A percentile compares a stretch with the other conserved stretches of the same genome.
phyloP scores from a whole-genome alignment of 2,888 invertebrate genomes.

The Drosophila quinaria region DNA sequence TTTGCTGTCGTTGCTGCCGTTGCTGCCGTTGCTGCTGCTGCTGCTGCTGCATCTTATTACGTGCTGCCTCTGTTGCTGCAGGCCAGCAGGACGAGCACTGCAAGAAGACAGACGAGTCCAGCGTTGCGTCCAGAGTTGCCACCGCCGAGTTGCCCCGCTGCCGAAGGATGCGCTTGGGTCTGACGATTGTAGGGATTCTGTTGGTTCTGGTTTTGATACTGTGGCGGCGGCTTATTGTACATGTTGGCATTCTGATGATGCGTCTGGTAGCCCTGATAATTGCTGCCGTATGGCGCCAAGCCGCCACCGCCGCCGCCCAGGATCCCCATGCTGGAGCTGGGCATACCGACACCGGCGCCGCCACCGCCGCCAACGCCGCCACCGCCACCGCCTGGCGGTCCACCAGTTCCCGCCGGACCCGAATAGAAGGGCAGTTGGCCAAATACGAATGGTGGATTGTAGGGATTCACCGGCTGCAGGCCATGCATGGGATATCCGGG shows the following conservation, averaged over 20 bases:
- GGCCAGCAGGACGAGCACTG: slow-evolving; percentile 23
- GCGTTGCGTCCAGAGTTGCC: not conserved
- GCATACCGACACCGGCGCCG: slow-evolving; percentile 79
- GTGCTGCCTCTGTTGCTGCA: slow-evolving; percentile 29
- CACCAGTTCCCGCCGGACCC: slow-evolving; percentile 84
- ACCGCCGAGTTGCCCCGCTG: slow-evolving; percentile 30
- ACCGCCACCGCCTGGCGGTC: slow-evolving; percentile 83
- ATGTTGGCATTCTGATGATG: slow-evolving; percentile 83
- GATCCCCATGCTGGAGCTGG: slow-evolving; percentile 80
- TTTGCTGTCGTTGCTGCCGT: slow-evolving; percentile 23
- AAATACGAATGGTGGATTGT: slow-evolving; percentile 85
- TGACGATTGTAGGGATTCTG: slow-evolving; percentile 85
- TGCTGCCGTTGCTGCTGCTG: slow-evolving; percentile 18
- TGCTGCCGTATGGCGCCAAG: slow-evolving; percentile 80
- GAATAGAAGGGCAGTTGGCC: slow-evolving; percentile 84
- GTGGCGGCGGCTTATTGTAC: slow-evolving; percentile 85
- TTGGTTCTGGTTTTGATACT: slow-evolving; percentile 84
- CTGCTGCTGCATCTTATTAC: slow-evolving; percentile 50
- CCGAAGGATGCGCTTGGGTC: slow-evolving; percentile 84
- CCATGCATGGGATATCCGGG: slow-evolving; percentile 83
- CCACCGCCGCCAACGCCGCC: slow-evolving; percentile 81
- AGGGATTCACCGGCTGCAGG: slow-evolving; percentile 85
- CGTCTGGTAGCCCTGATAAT: slow-evolving; percentile 79
- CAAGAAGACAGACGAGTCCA: slow-evolving; percentile 21
- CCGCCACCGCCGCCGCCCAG: slow-evolving; percentile 81